These are phyloP conservation scores for Saccostrea cuccullata DNA, from an alignment of 1,140 invertebrate species.

Conservation along the genomic window DNA sequence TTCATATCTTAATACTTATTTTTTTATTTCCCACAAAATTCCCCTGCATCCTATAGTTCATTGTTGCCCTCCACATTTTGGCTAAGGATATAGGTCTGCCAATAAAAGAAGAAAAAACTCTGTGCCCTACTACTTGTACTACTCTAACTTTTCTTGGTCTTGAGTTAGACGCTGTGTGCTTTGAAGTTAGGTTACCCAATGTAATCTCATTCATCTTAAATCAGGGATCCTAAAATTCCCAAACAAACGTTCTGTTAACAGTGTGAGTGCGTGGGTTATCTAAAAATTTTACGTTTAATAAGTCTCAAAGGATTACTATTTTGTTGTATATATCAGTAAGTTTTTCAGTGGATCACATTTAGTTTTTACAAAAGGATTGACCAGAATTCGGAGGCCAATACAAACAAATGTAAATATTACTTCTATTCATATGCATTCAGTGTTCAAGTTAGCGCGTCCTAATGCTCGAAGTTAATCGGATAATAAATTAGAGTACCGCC, in stretches of 20 bases:
- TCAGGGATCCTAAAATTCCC: not conserved
- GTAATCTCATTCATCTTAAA: conserved; percentile 27
- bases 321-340: no score
- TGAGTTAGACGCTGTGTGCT: not conserved
- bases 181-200: conserved; percentile 27
- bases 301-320: no score
- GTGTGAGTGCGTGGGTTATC: no score
- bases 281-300: no score
- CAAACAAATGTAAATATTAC: no score
- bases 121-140: not conserved
- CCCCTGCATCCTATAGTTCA: not conserved
- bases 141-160: conserved; percentile 3
- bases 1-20: conserved; percentile 50
- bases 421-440: no score
- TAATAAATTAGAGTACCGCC: no score
- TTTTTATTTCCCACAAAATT: conserved; percentile 1
- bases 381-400: no score
- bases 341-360: no score
- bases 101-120: conserved; percentile 39
- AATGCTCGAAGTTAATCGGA: no score
- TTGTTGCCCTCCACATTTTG: not conserved
- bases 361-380: no score
- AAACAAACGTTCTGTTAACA: not conserved
- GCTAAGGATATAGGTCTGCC: conserved; percentile 34
- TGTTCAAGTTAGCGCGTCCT: no score